Base-by-base conservation (phyloP, 2,888 invertebrate species). In the Pantelozetes paolii region DNA sequence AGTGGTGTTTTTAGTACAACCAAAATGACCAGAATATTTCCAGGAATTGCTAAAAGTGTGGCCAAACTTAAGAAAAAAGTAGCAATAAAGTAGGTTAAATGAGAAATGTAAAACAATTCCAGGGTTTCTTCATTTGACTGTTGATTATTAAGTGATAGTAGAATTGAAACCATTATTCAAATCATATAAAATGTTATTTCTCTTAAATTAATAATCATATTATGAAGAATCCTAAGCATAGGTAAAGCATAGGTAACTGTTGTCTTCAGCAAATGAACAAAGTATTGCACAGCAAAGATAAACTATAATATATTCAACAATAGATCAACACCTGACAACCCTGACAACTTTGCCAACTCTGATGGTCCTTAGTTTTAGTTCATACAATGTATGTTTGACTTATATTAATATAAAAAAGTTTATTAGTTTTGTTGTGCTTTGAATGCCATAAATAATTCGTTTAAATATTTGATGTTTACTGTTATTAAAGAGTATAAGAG, bases 11-110 rank as follows among this genome's bases (percentile, higher is more conserved):
- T 71, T 2, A 74, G 18, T 1, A 74, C 71, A 18, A 71, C 67
- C 45, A 57, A 28, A 18, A 74, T 71, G 15, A 74, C 71, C 18
- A 74, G 71, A 32, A 74, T 42, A 40, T 74, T 74, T 13, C 71
- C 48, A 1, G 71, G 74, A 23, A 69, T 64, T n/a, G 64, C 71
- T 30, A 74, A 57, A 36, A 71, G 20, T 9, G 74, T 42, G 36
- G 57, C 50, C 6, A 62, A 26, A 26, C 70, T 40, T 1, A 74
- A n/a, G 11, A 72, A n/a, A 8, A 57, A 11, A 13, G 71, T 71
- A 1, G 57, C 2, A 9, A 57, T 2, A 8, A 30, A 50, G 15
- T 71, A 71, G 6, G 54, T 71, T 1, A 54, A n/a, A 1, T 28
- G 30, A n/a, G 71, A 57, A n/a, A 57, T 36, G n/a, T 32, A 57